Base-by-base conservation (phyloP, 2,113 vertebrate species). In the Sander lucioperca region DNA sequence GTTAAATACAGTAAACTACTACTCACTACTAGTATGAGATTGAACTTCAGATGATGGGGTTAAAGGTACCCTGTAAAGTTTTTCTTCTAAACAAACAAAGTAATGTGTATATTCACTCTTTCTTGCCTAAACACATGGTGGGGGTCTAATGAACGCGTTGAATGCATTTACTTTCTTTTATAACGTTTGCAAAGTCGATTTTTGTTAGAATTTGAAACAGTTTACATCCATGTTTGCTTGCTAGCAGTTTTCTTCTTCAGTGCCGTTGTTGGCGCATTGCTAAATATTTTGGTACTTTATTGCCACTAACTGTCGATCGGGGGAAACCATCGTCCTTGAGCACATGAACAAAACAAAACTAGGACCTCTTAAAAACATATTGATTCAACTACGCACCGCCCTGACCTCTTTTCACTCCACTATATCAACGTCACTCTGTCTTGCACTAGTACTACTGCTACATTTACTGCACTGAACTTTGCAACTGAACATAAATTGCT, bases 401-500 rank as follows among this genome's bases (percentile, higher is more conserved):
- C 36, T 63, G 48, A 80, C 61, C 61, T 78, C 7, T 7, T 23
- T 30, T n/a, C 66, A 51, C 71, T 68, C 21, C 51, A 62, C n/a
- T 68, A 36, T 21, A 23, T 77, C 48, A 69, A 27, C 2, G 15
- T 58, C 10, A 18, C 19, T 33, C 30, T 9, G 4, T 58, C 33
- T 45, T 79, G 48, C 75, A 59, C 66, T 69, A 61, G 23, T n/a
- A 27, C 39, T 11, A 43, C 10, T 43, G 39, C 39, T 43, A 11
- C 39, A 43, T 43, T 43, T 43, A 11, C 39, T 43, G 39, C 10
- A 43, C 54, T 84, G 14, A 82, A 61, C 25, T 71, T 74, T 71
- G 59, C 53, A 50, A 25, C 54, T 59, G 47, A 78, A 64, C 56
- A 68, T 76, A 74, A 53, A 36, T 66, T 77, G 3, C 66, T 71